Evolutionary conservation across 2,888 invertebrate species (phyloP), one percentile per base, ranked within the genome.

Genomic region (Actias luna): DNA sequence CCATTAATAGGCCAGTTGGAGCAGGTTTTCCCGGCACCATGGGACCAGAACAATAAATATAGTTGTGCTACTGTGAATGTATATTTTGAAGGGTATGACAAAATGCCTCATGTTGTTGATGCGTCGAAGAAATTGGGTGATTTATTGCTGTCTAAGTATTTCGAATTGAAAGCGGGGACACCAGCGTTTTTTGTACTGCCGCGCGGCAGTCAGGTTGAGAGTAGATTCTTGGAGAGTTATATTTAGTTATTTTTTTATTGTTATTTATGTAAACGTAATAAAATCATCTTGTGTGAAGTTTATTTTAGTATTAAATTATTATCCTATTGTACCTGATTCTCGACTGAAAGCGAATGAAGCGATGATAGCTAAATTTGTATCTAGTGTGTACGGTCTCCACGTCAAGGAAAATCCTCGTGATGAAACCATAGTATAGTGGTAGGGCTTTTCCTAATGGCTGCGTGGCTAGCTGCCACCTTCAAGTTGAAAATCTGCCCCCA

Each of bases 1-100:
- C 88, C 93, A 93, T 94, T 94, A 82, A 82, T 81, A 1, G 78
- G 71, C 64, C 87, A 85, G 46, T 72, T 90, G 42, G 84, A 91
- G 46, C 94, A 94, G 71, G 84, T 97, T 55, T 96, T 98, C 76
- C 92, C 92, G 0, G 94, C 94, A n/a, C 93, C 94, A 0, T 97
- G 97, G 96, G 98, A 98, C 79, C 83, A 82, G 46, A 89, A 95
- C 0, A 85, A 91, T 31, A 94, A 94, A 70, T 98, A 97, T 79
- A 93, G 79, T 59, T 77, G 90, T 8, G 85, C 93, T 0, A 94
- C 88, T 63, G 78, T 97, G 1, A 94, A 94, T 82, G 91, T 97
- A 1, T 97, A 97, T 78, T 97, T 94, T 78, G 96, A 97, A 85
- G 95, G 95, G 61, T 86, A 89, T 62, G 93, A 94, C 68, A 94